Evolutionary conservation across 1,140 invertebrate genomes (phyloP), one percentile per base, ranked within the genome.

Genomic region (Proctacanthus coquilletti): DNA sequence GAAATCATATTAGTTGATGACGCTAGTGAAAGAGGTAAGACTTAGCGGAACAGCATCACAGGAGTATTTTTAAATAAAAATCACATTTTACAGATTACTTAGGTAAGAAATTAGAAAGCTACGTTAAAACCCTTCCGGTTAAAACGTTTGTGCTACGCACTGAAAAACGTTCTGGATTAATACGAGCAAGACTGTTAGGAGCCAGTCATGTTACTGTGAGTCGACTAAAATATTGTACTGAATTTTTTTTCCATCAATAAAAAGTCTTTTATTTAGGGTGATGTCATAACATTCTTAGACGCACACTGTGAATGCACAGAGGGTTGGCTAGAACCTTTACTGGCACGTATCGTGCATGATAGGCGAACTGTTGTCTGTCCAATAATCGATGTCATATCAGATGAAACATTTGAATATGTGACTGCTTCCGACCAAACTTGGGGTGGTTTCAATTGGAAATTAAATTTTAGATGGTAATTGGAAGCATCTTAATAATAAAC

Each of bases 371-470:
- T 97, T 6, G 91, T 94, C 6, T 96, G 91, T 68, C 93, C 92
- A 4, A 94, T 98, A 43, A 97, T 98, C 52, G 92, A 98, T 68
- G 91, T 98, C 15, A 96, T 98, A 50, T 92, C 89, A 38, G 91
- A 96, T 61, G 88, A 95, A 49, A 91, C 85, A 10, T 98, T 98
- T 64, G 89, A 95, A 62, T 97, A 96, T 56, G 82, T 86, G 31
- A 82, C 81, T 30, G 92, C 93, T 1, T 89, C 85, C 3, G 88
- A 91, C 53, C 89, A 89, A 72, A 94, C 91, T 3, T 93, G 92
- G 86, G 92, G 91, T 45, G 92, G 91, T 14, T 96, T 96, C 62
- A 95, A 95, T 67, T 96, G 91, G 91, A 92, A 94, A 65, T 64
- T 95, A n/a, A 93, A 94, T 64, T 93, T 95, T 60, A 77, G 88